phyloP scores from a whole-genome alignment of 2,797 vertebrate genomes.

The Capromys pilorides region DNA sequence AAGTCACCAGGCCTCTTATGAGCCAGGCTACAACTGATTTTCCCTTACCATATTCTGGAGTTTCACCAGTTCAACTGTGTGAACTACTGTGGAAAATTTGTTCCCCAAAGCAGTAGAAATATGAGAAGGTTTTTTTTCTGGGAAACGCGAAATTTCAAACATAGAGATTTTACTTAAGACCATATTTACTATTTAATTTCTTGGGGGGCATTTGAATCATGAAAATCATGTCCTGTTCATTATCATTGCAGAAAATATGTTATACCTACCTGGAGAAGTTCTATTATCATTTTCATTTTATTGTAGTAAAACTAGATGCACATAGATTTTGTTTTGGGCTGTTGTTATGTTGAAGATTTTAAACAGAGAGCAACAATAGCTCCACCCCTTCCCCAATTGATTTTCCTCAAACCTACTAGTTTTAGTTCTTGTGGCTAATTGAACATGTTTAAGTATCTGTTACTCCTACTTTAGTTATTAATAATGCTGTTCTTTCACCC shows the following conservation, averaged over 20 bases:
- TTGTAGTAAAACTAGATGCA: constrained; percentile 16
- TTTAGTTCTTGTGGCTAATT: neutral
- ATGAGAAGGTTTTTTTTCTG: neutral
- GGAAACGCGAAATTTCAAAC: constrained; percentile 23
- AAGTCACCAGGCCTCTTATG: too few species aligned
- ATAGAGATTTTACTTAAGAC: neutral
- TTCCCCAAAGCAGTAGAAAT: constrained; percentile 22
- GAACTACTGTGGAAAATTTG: constrained; percentile 32
- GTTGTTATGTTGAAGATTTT: neutral
- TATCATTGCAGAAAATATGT: constrained; percentile 5
- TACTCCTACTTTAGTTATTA: neutral
- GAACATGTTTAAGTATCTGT: neutral
- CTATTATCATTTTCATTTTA: constrained; percentile 59
- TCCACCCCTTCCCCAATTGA: too few species aligned
- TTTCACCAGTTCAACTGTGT: neutral
- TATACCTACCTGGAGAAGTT: constrained; percentile 34
- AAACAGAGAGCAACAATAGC: neutral
- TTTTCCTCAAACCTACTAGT: neutral
- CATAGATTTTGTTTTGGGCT: neutral
- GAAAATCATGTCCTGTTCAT: constrained; percentile 4
- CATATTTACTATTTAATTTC: neutral
- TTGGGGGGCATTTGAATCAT: constrained; percentile 6
- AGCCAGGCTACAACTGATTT: neutral
- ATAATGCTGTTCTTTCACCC: neutral
- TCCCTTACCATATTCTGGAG: neutral